A percentile compares a stretch with the other conserved stretches of the same genome.
Conservation (phyloP, 2,888 invertebrate species). For the Cryptus viduatorius region DNA sequence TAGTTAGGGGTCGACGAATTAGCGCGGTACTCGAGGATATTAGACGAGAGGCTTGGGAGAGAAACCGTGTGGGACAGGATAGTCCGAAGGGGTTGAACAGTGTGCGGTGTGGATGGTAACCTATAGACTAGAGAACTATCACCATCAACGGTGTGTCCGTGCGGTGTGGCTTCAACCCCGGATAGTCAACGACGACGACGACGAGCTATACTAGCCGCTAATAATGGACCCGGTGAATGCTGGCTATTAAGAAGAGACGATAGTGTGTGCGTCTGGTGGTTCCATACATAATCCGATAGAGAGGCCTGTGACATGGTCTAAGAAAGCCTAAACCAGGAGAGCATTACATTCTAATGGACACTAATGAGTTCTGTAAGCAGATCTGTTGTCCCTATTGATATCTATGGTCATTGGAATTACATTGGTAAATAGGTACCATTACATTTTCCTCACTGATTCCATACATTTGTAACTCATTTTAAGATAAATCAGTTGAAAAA, state of each 20-base stretch:
- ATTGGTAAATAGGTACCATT: background rate
- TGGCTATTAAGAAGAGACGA: slow-evolving; percentile 63
- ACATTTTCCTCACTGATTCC: background rate
- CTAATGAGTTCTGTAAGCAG: background rate
- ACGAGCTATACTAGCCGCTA: slow-evolving; percentile 49
- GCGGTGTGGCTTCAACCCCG: slow-evolving; percentile 29
- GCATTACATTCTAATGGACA: background rate
- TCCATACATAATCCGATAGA: background rate
- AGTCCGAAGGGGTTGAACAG: slow-evolving; percentile 39
- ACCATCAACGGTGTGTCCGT: slow-evolving; percentile 30
- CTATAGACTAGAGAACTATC: slow-evolving; percentile 39
- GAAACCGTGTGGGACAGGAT: slow-evolving; percentile 21
- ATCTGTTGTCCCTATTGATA: background rate
- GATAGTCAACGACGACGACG: slow-evolving; percentile 9
- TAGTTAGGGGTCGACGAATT: slow-evolving; percentile 78
- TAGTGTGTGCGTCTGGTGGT: slow-evolving; percentile 36
- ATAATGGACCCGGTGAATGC: slow-evolving; percentile 59
- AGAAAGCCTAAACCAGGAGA: background rate
- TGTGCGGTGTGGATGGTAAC: background rate
- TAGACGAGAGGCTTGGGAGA: slow-evolving; percentile 72
- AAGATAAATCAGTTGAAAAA: background rate
- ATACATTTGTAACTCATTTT: background rate
- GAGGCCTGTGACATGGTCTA: background rate
- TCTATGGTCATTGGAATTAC: background rate
- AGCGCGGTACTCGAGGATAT: slow-evolving; percentile 82